phyloP scores from a whole-genome alignment of 37 sponge, comb jelly and placozoan genomes.

The Halichondria panicea region DNA sequence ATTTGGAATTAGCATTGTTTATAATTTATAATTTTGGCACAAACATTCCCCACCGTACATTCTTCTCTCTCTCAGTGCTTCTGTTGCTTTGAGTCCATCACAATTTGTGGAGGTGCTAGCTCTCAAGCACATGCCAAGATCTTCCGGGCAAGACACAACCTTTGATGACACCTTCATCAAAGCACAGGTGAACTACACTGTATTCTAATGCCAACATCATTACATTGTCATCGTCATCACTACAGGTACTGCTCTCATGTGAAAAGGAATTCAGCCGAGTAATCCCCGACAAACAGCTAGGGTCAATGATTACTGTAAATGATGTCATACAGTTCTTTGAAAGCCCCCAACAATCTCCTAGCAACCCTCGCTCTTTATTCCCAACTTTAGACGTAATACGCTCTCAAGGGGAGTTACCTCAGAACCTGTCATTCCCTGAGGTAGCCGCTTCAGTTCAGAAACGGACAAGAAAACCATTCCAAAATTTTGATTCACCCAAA shows the following conservation, averaged over 20 bases:
- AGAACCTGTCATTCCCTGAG: slow-evolving; percentile 54
- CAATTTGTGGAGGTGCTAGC: neutral
- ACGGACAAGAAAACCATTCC: slow-evolving; percentile 34
- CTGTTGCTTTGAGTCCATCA: no score
- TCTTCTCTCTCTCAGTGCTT: no score
- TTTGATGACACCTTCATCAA: neutral
- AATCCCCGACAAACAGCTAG: slow-evolving; percentile 31
- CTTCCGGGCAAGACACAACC: neutral
- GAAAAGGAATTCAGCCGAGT: slow-evolving; percentile 25
- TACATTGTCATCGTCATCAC: neutral
- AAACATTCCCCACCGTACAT: no score
- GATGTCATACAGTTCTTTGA: slow-evolving; percentile 36
- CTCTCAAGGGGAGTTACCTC: slow-evolving; percentile 15
- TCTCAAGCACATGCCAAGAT: neutral
- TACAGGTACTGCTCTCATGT: slow-evolving; percentile 47
- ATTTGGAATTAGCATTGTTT: no score
- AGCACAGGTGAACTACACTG: neutral
- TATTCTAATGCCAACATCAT: neutral
- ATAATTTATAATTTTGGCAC: no score
- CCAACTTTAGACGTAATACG: no score
- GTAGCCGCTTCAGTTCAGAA: slow-evolving; percentile 1
- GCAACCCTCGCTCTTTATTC: slow-evolving; percentile 3
- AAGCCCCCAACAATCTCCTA: neutral
- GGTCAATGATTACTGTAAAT: slow-evolving; percentile 24
- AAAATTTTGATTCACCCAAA: slow-evolving; percentile 48